Base-by-base conservation (phyloP, 2,888 invertebrate genomes). In the Chironomus tentans region DNA sequence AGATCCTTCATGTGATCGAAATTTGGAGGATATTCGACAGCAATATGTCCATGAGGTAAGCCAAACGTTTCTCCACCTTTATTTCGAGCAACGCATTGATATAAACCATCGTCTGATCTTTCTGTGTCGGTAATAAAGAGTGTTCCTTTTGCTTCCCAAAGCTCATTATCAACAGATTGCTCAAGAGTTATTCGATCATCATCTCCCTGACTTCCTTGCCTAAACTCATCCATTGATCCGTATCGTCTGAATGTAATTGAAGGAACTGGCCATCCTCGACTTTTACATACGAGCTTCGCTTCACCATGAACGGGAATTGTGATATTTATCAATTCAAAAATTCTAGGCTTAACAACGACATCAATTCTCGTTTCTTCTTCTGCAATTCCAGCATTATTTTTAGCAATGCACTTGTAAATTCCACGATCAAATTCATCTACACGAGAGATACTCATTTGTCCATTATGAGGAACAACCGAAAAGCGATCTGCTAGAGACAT, bases 71-170 rank as follows among this genome's bases (percentile, higher is more conserved):
- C 87, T 13, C 91, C 94, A 24, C 93, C 94, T 80, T 89, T 88
- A 81, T 95, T 95, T 80, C 88, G 87, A 4, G 95, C 95, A 71
- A 92, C 87, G 81, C 96, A 96, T 81, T 92, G 92, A 82, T 96
- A 96, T 7, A 96, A 86, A 0, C 95, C 96, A 82, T 96, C 96
- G 82, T 96, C 93, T 2, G 87, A 86, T 77, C 92, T 87, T 73
- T 87, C 86, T 13, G 91, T 81, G 72, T 88, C 87, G 0, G 86
- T 82, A 79, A 96, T 91, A 48, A 87, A 88, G 77, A 96, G 84
- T 2, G 88, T 88, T 28, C 90, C 93, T 72, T 87, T 86, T 0
- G 88, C 86, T 80, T 89, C 88, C 6, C 87, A 87, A 56, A 85
- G 85, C n/a, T 85, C 84, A 10, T 86, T 83, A 78, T 88, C 84